phyloP scores from a whole-genome alignment of 2,113 vertebrate species.

The Thoracochromis brauschi region DNA sequence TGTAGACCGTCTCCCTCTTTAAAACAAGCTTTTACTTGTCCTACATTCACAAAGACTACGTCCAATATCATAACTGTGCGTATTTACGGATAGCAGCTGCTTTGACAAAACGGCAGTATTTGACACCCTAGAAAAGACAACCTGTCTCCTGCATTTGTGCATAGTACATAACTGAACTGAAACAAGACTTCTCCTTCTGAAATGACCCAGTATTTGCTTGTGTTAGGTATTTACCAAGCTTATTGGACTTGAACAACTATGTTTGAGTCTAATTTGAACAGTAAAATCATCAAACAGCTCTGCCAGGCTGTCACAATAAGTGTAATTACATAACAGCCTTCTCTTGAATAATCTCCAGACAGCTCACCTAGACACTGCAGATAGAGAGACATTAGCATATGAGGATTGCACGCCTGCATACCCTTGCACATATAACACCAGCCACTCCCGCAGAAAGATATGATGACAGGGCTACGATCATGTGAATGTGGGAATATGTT shows the following conservation, averaged over 20 bases:
- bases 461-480: slow-evolving; percentile 50
- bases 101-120: background rate
- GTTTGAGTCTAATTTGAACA: background rate
- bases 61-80: background rate
- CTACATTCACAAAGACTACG: background rate
- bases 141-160: background rate
- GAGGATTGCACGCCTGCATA: background rate
- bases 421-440: slow-evolving; percentile 21
- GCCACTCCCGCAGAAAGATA: slow-evolving; percentile 5
- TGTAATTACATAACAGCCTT: background rate
- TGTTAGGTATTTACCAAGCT: background rate
- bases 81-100: background rate
- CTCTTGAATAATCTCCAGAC: background rate
- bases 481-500: slow-evolving; percentile 53
- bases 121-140: background rate
- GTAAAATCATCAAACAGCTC: background rate
- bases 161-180: background rate
- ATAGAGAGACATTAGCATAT: slow-evolving; percentile 8
- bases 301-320: background rate
- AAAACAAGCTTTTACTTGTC: background rate
- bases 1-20: background rate
- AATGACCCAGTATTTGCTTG: background rate
- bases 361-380: background rate
- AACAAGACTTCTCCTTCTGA: background rate
- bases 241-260: background rate